Percentiles rank a stretch among this genome's conserved stretches.
phyloP scores from a whole-genome alignment of 1,140 invertebrate species.

The Probaryconus sp. region DNA sequence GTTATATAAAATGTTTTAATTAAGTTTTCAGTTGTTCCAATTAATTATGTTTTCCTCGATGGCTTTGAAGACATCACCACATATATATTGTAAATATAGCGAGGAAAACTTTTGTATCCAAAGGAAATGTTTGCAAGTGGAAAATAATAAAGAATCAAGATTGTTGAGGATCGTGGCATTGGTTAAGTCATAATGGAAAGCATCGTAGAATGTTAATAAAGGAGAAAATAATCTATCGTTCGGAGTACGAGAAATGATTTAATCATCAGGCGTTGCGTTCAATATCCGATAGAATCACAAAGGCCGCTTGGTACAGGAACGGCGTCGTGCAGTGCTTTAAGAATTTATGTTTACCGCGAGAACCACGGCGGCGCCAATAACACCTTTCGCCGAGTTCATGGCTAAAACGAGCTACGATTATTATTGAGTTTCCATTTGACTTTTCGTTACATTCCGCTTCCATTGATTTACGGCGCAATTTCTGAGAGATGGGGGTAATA shows the following conservation, averaged over 20 bases:
- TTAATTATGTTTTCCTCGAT: no score
- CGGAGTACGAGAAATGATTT: conserved; percentile 52
- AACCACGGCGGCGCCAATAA: conserved; percentile 29
- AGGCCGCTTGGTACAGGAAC: conserved; percentile 34
- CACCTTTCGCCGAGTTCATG: conserved; percentile 18
- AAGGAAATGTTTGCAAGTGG: no score
- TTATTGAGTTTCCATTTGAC: conserved; percentile 71
- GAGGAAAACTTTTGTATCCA: no score
- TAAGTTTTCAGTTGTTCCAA: no score
- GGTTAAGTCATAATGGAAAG: conserved; percentile 12
- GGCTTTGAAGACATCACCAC: no score
- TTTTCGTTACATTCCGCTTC: conserved; percentile 62
- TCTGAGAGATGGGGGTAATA: conserved; percentile 13
- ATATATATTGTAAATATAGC: no score
- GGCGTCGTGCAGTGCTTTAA: conserved; percentile 14
- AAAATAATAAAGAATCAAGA: conserved; percentile 8
- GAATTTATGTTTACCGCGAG: conserved; percentile 66
- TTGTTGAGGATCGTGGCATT: conserved; percentile 17
- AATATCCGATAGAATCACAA: conserved; percentile 55
- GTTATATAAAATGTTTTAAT: no score
- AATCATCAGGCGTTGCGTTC: conserved; percentile 48
- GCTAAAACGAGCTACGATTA: conserved; percentile 60
- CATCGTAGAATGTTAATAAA: conserved; percentile 39
- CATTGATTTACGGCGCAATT: conserved; percentile 31
- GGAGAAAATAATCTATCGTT: conserved; percentile 43